Base-by-base conservation (phyloP, 2,888 invertebrate species). In the Mimas tiliae region DNA sequence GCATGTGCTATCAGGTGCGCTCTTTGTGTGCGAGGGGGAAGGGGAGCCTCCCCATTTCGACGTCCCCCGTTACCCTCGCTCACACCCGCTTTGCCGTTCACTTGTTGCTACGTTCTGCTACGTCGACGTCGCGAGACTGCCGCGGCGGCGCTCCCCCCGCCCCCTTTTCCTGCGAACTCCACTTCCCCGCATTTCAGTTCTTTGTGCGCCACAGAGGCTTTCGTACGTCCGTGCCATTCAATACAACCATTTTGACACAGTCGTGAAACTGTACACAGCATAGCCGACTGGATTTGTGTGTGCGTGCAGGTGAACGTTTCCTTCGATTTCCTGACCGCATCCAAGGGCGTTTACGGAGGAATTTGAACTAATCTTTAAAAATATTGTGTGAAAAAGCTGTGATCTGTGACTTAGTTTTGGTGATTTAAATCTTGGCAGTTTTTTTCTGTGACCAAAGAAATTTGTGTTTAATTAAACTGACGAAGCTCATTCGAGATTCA, bases 31-130 rank as follows among this genome's bases (percentile, higher is more conserved):
- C 77, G 79, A 79, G 81, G 80, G 85, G 84, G 81, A 78, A 75
- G 80, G 79, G 79, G 81, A 75, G 75, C 74, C 84, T 80, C 83
- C 79, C 81, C 78, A 77, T 74, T 72, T 74, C 74, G 75, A 75
- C 70, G 70, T 81, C 81, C 84, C 78, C 83, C 78, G 74, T 72
- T 72, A 68, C 69, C 74, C 71, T 66, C 69, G 79, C 77, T 78
- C 86, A 83, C 87, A 81, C 87, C 88, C 88, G 82, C 85, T 80
- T 77, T 75, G 83, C 87, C 90, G 90, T 88, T 91, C 91, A 93
- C 92, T 93, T 93, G 92, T 93, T 93, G 93, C 92, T 93, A 90
- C 87, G 88, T 87, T 85, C 81, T 79, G 82, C 83, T 84, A 84
- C 86, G 83, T 80, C 77, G 84, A 69, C 74, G 78, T 71, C 74